Base-by-base conservation (phyloP, 2,888 invertebrate genomes). In the Peribatodes rhomboidaria region DNA sequence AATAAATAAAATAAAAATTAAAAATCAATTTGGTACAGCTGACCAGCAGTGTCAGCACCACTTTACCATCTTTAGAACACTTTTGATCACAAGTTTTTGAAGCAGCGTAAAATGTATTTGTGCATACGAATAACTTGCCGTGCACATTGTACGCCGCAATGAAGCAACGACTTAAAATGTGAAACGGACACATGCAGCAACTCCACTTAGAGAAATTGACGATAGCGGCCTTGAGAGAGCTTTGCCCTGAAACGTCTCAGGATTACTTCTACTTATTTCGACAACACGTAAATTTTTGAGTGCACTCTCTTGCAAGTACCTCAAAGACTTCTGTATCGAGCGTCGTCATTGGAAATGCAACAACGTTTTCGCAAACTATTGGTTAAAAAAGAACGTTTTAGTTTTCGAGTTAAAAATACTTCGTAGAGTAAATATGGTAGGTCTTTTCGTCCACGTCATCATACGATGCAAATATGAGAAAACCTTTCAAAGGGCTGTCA, bases 181-280 rank as follows among this genome's bases (percentile, higher is more conserved):
- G 31, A 44, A 60, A 16, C 33, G 56, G 31, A 14, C 62, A 52
- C 41, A 52, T 55, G 46, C 61, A 16, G 49, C 46, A 33, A 16
- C 16, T n/a, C 46, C 61, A 66, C 66, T 61, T 62, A 61, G 16
- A 66, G 27, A 62, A 55, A 66, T 66, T 66, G 66, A 59, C 61
- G 44, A 33, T 46, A 50, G 64, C 49, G 2, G 41, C 60, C 46
- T 60, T 42, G 49, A 50, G 47, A 20, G 63, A 46, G 37, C 31
- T 33, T 20, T 33, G 47, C 39, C 47, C 59, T 13, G 10, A 9
- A 18, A 39, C 11, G 8, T 50, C 22, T 4, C 20, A 18, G 16
- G 31, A 31, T 31, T 14, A 47, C 16, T 47, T 54, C 44, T 37
- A 55, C 37, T 56, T 50, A 56, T 56, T 59, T 52, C 39, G 46